phyloP scores from a whole-genome alignment of 2,888 invertebrate species.

The Andrena chrysosceles region DNA sequence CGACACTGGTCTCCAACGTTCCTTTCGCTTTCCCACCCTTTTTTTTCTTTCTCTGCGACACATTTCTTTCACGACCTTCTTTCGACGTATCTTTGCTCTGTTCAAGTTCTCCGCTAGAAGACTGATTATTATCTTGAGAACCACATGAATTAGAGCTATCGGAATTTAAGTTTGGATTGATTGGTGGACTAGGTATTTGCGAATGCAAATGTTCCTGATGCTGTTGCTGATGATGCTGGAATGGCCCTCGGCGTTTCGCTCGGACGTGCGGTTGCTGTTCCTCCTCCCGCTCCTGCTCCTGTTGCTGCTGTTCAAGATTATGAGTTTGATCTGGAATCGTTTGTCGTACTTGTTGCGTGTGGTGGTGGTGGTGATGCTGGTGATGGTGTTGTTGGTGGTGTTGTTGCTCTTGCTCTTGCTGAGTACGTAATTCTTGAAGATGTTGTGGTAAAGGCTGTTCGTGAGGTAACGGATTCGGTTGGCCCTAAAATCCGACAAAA shows the following conservation, averaged over 20 bases:
- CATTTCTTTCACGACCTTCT: constrained; percentile 27
- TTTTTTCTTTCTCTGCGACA: constrained; percentile 72
- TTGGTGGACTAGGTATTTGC: constrained; percentile 63
- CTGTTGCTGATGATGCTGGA: constrained; percentile 44
- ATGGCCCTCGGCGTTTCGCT: no score
- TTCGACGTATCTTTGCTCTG: constrained; percentile 58
- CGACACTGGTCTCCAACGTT: constrained; percentile 83
- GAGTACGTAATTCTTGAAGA: constrained; percentile 76
- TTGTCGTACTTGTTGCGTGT: constrained; percentile 66
- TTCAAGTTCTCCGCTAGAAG: constrained; percentile 67
- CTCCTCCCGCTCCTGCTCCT: constrained; percentile 57
- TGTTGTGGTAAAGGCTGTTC: constrained; percentile 72
- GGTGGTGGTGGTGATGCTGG: constrained; percentile 65
- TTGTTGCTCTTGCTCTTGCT: constrained; percentile 73
- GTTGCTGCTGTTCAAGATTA: constrained; percentile 70
- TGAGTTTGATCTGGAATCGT: constrained; percentile 70
- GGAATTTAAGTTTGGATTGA: constrained; percentile 58
- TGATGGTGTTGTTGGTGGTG: constrained; percentile 30
- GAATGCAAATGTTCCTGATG: constrained; percentile 61
- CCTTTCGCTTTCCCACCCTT: constrained; percentile 84
- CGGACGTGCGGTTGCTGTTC: constrained; percentile 26
- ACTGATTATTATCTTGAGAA: constrained; percentile 75
- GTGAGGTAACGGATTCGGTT: constrained; percentile 38
- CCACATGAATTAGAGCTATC: constrained; percentile 73
- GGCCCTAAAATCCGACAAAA: constrained; percentile 11